phyloP scores from a whole-genome alignment of 2,797 vertebrate genomes.

The Bradypodion pumilum region DNA sequence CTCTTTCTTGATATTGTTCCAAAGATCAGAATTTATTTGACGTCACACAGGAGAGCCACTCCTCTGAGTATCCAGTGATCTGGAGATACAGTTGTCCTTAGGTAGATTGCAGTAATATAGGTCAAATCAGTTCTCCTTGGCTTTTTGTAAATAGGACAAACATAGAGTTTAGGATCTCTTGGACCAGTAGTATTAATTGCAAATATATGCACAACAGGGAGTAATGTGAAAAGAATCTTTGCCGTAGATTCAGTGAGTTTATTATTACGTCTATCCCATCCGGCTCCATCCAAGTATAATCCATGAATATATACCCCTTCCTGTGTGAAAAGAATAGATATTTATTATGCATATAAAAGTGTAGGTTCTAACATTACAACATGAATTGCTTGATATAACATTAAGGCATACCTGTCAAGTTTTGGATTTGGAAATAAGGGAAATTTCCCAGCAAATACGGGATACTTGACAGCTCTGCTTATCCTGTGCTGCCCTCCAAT shows the following conservation, averaged over 20 bases:
- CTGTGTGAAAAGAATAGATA: slow-evolving; percentile 66
- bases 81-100: slow-evolving; percentile 76
- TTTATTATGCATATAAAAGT: slow-evolving; percentile 13
- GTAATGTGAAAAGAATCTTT: slow-evolving; percentile 81
- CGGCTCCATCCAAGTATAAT: slow-evolving; percentile 83
- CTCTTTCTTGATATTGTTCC: not conserved
- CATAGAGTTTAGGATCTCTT: slow-evolving; percentile 79
- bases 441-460: no score
- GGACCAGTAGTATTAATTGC: slow-evolving; percentile 79
- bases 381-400: slow-evolving; percentile 7
- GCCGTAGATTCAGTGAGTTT: slow-evolving; percentile 79
- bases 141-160: slow-evolving; percentile 87
- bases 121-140: slow-evolving; percentile 83
- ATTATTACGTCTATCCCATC: slow-evolving; percentile 81
- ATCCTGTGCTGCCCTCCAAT: no score
- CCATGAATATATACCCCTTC: slow-evolving; percentile 86
- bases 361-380: slow-evolving; percentile 27
- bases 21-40: slow-evolving; percentile 72
- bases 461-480: no score
- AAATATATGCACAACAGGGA: slow-evolving; percentile 84
- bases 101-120: slow-evolving; percentile 80
- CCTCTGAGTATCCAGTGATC: slow-evolving; percentile 88
- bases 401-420: no score
- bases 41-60: slow-evolving; percentile 84
- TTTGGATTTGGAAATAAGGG: no score